Conservation (phyloP, 2,888 invertebrate species). For the Hipparchia sbordonii region DNA sequence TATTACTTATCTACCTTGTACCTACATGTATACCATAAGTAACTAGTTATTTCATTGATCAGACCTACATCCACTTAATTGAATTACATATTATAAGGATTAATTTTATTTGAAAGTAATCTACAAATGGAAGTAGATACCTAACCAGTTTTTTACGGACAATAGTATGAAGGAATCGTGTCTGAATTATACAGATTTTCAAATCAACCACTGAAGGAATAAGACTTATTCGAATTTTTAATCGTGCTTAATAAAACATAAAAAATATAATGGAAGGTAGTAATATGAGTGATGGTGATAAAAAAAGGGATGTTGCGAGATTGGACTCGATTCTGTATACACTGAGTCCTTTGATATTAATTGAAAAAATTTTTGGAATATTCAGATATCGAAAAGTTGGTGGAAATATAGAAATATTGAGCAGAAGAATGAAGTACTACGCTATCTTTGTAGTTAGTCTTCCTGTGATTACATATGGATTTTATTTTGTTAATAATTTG, state of each 20-base stretch:
- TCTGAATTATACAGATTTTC: not conserved
- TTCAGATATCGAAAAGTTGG: conserved; percentile 50
- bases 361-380: conserved; percentile 56
- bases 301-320: not conserved
- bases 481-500: conserved; percentile 33
- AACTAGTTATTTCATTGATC: no score
- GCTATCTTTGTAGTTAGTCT: conserved; percentile 40
- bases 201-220: not conserved
- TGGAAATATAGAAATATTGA: conserved; percentile 45
- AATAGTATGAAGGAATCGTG: not conserved
- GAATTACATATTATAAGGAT: not conserved
- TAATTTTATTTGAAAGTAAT: not conserved
- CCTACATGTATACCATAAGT: no score
- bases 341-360: conserved; percentile 46
- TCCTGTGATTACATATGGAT: conserved; percentile 33
- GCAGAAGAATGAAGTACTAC: conserved; percentile 48
- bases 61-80: not conserved
- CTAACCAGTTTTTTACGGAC: no score
- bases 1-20: no score
- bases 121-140: no score
- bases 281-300: not conserved
- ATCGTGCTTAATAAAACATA: not conserved
- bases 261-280: not conserved
- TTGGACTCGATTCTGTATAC: conserved; percentile 23
- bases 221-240: not conserved